A percentile compares a stretch with the other conserved stretches of the same genome.
phyloP scores from a whole-genome alignment of 2,888 invertebrate genomes.

The Orthosia incerta region DNA sequence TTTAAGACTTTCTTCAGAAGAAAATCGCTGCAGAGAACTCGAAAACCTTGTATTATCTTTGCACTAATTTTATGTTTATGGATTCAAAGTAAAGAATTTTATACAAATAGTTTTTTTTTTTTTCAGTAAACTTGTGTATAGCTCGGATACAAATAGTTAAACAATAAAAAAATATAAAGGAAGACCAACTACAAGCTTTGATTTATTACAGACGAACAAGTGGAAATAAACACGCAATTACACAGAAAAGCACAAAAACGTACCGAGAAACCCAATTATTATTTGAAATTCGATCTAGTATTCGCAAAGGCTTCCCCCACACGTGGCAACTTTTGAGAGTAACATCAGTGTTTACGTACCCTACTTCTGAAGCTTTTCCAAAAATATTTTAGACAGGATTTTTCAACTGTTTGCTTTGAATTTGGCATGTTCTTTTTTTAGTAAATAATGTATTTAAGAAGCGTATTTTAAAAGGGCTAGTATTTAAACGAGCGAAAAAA shows the following conservation, averaged over 20 bases:
- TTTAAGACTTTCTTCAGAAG: neutral
- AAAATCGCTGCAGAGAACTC: neutral
- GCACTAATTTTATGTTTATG: neutral
- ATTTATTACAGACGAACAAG: neutral
- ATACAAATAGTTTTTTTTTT: too few relatives aligned
- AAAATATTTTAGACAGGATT: constrained; percentile 4
- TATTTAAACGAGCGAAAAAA: too few relatives aligned
- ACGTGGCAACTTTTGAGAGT: constrained; percentile 12
- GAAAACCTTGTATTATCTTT: neutral
- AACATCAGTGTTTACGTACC: constrained; percentile 20
- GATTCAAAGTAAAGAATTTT: neutral
- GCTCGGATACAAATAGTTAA: too few relatives aligned
- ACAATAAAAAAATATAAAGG: too few relatives aligned
- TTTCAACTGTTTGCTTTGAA: constrained; percentile 10
- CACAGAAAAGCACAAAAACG: neutral
- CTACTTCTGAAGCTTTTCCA: constrained; percentile 7
- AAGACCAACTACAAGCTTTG: too few relatives aligned
- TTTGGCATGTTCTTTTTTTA: constrained; percentile 6
- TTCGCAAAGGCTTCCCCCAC: neutral
- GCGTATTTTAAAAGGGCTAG: neutral
- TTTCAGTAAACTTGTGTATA: too few relatives aligned
- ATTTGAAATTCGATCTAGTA: constrained; percentile 2
- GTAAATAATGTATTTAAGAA: neutral
- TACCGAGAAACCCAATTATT: neutral
- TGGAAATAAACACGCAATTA: neutral